Conservation (phyloP, 30 jellyfish, hydroid and myxozoan species). For the Hydractinia symbiolongicarpus region DNA sequence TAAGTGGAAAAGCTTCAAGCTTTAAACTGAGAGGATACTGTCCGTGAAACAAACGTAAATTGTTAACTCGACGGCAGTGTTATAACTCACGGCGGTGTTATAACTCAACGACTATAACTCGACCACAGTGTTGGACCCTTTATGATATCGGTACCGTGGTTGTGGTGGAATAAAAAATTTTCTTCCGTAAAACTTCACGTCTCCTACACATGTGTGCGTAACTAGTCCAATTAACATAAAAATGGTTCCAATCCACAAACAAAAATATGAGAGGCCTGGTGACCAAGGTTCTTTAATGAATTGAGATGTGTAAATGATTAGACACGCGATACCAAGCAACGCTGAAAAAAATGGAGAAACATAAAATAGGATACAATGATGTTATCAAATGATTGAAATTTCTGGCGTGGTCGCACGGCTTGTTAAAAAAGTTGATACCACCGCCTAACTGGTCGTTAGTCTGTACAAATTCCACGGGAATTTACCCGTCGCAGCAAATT, state of each 20-base stretch:
- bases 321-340: not conserved
- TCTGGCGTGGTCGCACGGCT: not conserved
- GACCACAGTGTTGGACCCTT: not conserved
- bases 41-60: too few relatives aligned
- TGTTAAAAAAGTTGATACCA: not conserved
- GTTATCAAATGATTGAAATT: not conserved
- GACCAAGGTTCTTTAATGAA: constrained; percentile 27
- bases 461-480: too few relatives aligned
- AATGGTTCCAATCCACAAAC: constrained; percentile 7
- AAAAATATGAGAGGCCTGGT: constrained; percentile 18
- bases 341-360: not conserved
- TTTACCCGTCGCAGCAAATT: too few relatives aligned
- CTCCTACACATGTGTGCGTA: constrained; percentile 21
- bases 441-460: not conserved
- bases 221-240: not conserved
- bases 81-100: not conserved
- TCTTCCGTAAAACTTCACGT: constrained; percentile 17
- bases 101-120: not conserved
- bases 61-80: not conserved
- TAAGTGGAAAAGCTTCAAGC: too few relatives aligned
- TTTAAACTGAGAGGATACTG: too few relatives aligned
- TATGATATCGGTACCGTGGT: constrained; percentile 15
- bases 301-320: not conserved
- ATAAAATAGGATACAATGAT: not conserved
- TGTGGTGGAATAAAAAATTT: not conserved